Percentiles rank a stretch among this genome's conserved stretches.
phyloP scores from a whole-genome alignment of 1,140 invertebrate species.

The Brachionus paranguensis region DNA sequence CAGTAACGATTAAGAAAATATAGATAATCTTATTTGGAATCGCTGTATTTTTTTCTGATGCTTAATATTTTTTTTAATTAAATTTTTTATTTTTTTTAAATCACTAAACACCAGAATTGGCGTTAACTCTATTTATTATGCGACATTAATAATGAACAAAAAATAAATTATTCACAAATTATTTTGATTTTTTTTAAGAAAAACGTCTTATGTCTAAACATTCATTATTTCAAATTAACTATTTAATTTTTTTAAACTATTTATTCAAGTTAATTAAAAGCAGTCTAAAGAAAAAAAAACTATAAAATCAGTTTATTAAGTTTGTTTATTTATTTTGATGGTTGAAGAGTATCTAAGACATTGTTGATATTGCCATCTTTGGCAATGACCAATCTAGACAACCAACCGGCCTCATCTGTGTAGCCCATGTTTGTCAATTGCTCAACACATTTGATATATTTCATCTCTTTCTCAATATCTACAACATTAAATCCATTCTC shows the following conservation, averaged over 20 bases:
- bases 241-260: background rate
- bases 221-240: too few relatives aligned
- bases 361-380: slow-evolving; percentile 25
- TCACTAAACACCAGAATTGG: too few relatives aligned
- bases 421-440: slow-evolving; percentile 26
- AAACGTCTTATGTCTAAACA: too few relatives aligned
- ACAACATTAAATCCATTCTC: slow-evolving; percentile 23
- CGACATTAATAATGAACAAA: too few relatives aligned
- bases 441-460: slow-evolving; percentile 8
- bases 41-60: too few relatives aligned
- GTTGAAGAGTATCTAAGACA: slow-evolving; percentile 22
- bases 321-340: background rate
- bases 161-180: too few relatives aligned
- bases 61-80: too few relatives aligned
- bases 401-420: background rate
- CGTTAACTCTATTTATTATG: too few relatives aligned
- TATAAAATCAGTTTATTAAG: background rate
- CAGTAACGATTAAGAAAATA: too few relatives aligned
- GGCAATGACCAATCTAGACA: slow-evolving; percentile 2
- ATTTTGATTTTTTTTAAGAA: too few relatives aligned
- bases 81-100: too few relatives aligned
- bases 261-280: background rate
- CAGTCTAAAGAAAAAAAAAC: background rate
- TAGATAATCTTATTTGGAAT: too few relatives aligned
- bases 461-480: slow-evolving; percentile 25